phyloP scores from a whole-genome alignment of 2,113 vertebrate genomes.

The Hippolais icterina region DNA sequence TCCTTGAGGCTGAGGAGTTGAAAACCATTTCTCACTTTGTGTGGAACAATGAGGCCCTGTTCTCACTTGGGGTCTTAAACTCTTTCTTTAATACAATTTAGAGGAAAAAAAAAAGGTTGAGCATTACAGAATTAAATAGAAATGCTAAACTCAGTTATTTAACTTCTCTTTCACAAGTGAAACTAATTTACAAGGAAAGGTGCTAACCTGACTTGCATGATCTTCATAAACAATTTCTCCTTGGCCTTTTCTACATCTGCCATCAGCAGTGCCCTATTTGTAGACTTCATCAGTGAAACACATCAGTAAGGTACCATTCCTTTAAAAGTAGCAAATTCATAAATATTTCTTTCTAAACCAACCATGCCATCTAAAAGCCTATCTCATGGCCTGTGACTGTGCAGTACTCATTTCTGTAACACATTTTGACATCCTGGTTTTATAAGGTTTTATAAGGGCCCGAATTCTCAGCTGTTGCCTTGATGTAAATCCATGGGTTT shows the following conservation, averaged over 20 bases:
- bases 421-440: not conserved
- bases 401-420: not conserved
- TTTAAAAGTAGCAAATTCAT: not conserved
- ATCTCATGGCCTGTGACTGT: not conserved
- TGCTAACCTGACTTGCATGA: not conserved
- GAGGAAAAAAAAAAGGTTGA: not conserved
- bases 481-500: not conserved
- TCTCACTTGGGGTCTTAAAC: not conserved
- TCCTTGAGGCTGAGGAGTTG: not conserved
- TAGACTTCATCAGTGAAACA: not conserved
- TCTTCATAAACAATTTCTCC: not conserved
- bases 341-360: not conserved
- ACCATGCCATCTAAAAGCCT: not conserved
- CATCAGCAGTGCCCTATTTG: not conserved
- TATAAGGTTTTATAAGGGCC: not conserved
- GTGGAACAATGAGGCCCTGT: not conserved
- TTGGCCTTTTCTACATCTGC: not conserved
- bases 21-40: not conserved
- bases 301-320: not conserved
- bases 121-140: not conserved
- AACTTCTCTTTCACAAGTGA: not conserved
- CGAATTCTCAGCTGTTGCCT: not conserved
- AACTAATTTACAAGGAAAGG: not conserved
- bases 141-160: constrained; percentile 5
- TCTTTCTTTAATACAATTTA: not conserved